A percentile compares a stretch with the other conserved stretches of the same genome.
These are phyloP conservation scores for Falco cherrug DNA, from an alignment of 2,797 vertebrate genomes.

Conservation along the genomic window DNA sequence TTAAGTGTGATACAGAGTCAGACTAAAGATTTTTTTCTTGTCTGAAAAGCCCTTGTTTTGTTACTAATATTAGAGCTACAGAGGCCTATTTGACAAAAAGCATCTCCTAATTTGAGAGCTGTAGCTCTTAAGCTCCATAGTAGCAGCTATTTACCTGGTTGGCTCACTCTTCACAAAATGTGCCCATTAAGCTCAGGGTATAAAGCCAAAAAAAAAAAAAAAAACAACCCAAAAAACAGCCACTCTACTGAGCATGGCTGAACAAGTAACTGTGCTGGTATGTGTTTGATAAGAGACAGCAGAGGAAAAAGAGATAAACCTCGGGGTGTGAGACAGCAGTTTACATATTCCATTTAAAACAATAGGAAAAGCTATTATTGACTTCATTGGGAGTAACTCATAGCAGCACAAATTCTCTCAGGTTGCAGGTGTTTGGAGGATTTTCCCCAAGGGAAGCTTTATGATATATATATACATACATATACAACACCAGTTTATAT, in stretches of 20 bases:
- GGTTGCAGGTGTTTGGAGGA: not conserved
- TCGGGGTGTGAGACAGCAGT: not conserved
- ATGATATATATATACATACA: not conserved
- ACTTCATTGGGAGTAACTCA: not conserved
- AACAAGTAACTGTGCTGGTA: conserved; percentile 37
- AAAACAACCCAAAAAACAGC: not conserved
- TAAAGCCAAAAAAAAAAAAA: conserved; percentile 32
- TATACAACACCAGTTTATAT: not conserved
- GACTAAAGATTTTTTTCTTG: conserved; percentile 65
- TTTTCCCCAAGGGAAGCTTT: not conserved
- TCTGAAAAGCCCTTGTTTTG: conserved; percentile 72
- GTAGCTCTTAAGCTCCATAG: conserved; percentile 72
- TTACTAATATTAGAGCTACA: conserved; percentile 72
- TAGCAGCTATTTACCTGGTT: conserved; percentile 72
- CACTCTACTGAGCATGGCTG: conserved; percentile 46
- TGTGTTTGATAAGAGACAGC: conserved; percentile 40
- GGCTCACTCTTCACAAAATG: conserved; percentile 71
- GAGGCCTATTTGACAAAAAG: conserved; percentile 69
- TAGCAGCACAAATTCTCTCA: not conserved
- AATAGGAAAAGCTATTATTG: not conserved
- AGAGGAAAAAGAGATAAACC: conserved; percentile 39
- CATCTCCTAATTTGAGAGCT: conserved; percentile 71
- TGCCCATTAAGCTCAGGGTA: conserved; percentile 63
- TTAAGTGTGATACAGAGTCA: conserved; percentile 67
- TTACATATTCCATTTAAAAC: conserved; percentile 2